Base-by-base conservation (phyloP, 2,797 vertebrate genomes). In the Threskiornis aethiopicus region DNA sequence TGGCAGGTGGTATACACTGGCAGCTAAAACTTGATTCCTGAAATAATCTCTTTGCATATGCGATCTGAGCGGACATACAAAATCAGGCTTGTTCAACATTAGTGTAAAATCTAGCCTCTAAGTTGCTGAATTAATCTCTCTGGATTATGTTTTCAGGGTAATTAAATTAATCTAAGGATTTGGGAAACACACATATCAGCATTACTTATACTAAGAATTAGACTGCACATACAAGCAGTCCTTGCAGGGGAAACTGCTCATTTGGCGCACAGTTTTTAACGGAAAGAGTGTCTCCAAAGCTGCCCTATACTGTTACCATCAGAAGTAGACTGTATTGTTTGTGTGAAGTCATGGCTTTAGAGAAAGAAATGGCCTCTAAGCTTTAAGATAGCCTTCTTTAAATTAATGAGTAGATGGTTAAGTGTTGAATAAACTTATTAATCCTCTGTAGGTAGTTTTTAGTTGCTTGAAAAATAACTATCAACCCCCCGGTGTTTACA, bases 401-500 rank as follows among this genome's bases (percentile, higher is more conserved):
- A 95, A 79, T 92, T 88, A 94, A 93, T 13, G 39, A 92, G 71
- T 97, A 97, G 92, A 10, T 87, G 70, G 65, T 13, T 94, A 94
- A 85, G 87, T 95, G 79, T 87, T 80, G 86, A 96, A 69, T 96
- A 87, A 90, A 76, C 84, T 78, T 96, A 96, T 6, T 97, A 96
- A 93, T 96, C 81, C 81, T 92, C 87, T 4, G 0, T 97, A 96
- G 92, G 87, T 97, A 97, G 95, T 24, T 95, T 95, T 96, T 97
- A 97, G 97, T 95, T 96, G 97, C 96, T 96, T 96, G 93, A 91
- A 91, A 84, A 93, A 94, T 95, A 95, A 92, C 67, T 85, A 66
- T 71, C 21, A 80, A 49, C 46, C 87, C 85, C 77, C 85, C 3
- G 31, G 89, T 96, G 95, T 96, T 97, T 95, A 96, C 93, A 96